Conservation (phyloP, 2,113 vertebrate species). For the Pomatorhinus ruficollis region DNA sequence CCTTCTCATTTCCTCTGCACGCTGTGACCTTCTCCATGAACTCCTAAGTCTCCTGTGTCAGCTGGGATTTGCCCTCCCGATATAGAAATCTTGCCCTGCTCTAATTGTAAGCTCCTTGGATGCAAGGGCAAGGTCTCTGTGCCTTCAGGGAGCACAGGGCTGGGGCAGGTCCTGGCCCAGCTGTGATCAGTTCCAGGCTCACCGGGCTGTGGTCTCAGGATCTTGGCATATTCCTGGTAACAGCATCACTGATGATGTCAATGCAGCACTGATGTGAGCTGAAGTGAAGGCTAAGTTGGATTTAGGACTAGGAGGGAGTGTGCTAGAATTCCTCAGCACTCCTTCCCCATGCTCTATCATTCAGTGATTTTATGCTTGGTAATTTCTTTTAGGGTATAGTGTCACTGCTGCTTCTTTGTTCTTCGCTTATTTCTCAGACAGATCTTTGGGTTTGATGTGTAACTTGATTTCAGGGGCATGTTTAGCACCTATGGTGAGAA, state of each 20-base stretch:
- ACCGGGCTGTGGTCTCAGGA: fast-evolving
- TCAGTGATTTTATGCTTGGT: background rate
- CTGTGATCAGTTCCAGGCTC: background rate
- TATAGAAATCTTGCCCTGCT: conserved; percentile 42
- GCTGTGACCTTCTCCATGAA: background rate
- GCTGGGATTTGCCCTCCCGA: conserved; percentile 46
- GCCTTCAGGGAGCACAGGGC: background rate
- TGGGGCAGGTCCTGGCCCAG: background rate
- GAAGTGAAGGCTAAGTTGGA: background rate
- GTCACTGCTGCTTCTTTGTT: background rate
- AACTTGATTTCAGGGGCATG: background rate
- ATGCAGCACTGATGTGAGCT: background rate
- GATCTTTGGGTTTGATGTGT: background rate
- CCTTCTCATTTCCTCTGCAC: background rate
- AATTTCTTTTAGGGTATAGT: background rate
- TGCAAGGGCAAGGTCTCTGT: background rate
- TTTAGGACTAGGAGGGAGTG: background rate
- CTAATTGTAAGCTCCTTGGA: conserved; percentile 42
- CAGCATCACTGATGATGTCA: background rate
- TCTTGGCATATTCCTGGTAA: background rate
- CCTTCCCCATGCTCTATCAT: background rate
- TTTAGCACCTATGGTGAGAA: background rate
- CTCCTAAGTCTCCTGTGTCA: conserved; percentile 36
- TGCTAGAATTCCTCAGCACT: background rate
- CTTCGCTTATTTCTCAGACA: background rate